These are phyloP conservation scores for Drosophila teissieri DNA, from an alignment of 1,140 invertebrate species.

Conservation along the genomic window DNA sequence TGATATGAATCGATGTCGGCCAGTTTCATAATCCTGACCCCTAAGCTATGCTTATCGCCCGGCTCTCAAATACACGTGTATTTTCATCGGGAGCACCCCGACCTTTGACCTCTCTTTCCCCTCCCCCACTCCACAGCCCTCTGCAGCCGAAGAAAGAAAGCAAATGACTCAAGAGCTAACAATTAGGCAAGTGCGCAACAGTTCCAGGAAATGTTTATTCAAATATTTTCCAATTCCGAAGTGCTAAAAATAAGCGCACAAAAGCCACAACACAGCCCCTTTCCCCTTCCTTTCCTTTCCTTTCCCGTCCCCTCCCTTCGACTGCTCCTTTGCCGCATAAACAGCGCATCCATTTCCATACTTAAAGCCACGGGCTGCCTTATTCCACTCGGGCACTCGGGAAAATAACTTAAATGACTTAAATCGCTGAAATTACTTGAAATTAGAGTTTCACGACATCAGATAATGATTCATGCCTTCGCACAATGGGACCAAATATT, in stretches of 20 bases:
- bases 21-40: constrained; percentile 25
- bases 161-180: constrained; percentile 36
- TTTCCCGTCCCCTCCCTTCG: not conserved
- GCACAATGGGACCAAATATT: not conserved
- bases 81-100: constrained; percentile 1
- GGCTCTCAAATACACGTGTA: constrained; percentile 31
- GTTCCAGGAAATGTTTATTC: constrained; percentile 33
- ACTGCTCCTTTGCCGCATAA: constrained; percentile 26
- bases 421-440: not conserved
- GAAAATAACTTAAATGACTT: not conserved
- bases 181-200: constrained; percentile 44
- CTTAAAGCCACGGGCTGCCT: constrained; percentile 8
- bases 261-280: constrained; percentile 20
- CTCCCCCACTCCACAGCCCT: not conserved
- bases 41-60: constrained; percentile 12
- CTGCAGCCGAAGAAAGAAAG: constrained; percentile 1
- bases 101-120: constrained; percentile 35
- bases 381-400: not conserved
- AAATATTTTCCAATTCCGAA: constrained; percentile 33
- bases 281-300: not conserved
- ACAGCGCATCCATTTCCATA: constrained; percentile 46
- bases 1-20: not conserved
- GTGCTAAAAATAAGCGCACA: constrained; percentile 42
- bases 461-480: not conserved
- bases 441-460: not conserved